Base-by-base conservation (phyloP, 2,888 invertebrate genomes). In the Ichneumoninae sp. region DNA sequence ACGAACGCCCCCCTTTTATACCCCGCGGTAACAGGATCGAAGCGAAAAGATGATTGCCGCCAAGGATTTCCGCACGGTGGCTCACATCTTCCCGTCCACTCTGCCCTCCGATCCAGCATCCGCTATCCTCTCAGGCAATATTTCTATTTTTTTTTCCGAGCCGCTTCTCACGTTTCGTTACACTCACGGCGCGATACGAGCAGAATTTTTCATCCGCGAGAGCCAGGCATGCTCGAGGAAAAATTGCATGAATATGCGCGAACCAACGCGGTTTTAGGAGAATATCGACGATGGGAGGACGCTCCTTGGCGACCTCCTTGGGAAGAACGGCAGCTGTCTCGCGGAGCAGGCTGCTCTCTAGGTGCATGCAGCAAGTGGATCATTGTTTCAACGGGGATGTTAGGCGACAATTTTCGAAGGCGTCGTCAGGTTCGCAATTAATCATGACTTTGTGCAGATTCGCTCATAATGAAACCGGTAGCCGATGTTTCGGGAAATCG, bases 21-120 rank as follows among this genome's bases (percentile, higher is more conserved):
- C 30, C 76, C 57, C 65, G 10, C 10, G 62, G 68, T 83, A 74
- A 83, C 69, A 75, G 82, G 83, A 80, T 85, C 74, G 71, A 75
- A 70, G 71, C 71, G 65, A 68, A 54, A 80, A 68, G 71, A 85
- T 85, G 82, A 85, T 80, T 72, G 82, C 44, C 62, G 80, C 72
- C 80, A 82, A 82, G 71, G 82, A 82, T 79, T 79, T 85, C 60
- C 77, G 19, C 74, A 54, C 78, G 78, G 44, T 76, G 52, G 68
- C 80, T 76, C 36, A 22, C 78, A 62, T 8, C 62, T 30, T 47
- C 30, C 33, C 47, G 40, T 54, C 54, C 57, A 6, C 6, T 16
- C 52, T 26, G 5, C 57, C 33, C 44, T 16, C 19, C 30, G 30
- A 30, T 54, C 69, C 36, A 7, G 77, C 36, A 60, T 78, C 57